These are phyloP conservation scores for Drosophila niveifrons DNA, from an alignment of 2,888 invertebrate species.

Conservation along the genomic window DNA sequence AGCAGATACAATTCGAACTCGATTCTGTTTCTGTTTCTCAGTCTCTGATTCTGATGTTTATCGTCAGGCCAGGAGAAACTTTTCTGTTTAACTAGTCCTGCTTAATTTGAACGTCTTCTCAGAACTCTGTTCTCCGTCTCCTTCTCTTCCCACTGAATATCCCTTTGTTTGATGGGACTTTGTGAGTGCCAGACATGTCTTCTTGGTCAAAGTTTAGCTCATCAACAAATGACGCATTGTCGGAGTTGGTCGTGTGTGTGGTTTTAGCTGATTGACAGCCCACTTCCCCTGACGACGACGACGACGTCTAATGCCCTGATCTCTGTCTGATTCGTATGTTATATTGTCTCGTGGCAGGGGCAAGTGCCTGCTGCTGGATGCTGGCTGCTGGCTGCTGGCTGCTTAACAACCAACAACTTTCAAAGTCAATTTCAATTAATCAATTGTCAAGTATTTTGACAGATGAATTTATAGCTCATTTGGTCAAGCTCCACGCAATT, in stretches of 20 bases:
- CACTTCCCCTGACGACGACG: constrained; percentile 58
- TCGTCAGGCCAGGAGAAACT: constrained; percentile 47
- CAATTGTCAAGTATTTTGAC: constrained; percentile 80
- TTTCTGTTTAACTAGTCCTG: constrained; percentile 77
- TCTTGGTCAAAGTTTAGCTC: constrained; percentile 70
- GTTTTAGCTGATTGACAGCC: constrained; percentile 71
- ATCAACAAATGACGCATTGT: constrained; percentile 75
- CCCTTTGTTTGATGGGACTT: constrained; percentile 59
- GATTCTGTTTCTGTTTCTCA: no score
- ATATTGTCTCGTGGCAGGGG: not conserved
- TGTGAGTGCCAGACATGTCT: constrained; percentile 45
- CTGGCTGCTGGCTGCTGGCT: constrained; percentile 34
- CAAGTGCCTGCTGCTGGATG: constrained; percentile 21
- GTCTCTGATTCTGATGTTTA: constrained; percentile 53
- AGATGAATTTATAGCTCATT: constrained; percentile 77
- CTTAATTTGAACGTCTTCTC: constrained; percentile 66
- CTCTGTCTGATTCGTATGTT: not conserved
- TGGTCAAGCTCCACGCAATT: constrained; percentile 36
- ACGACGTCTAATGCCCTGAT: constrained; percentile 14
- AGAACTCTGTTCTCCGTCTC: not conserved
- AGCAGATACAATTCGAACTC: constrained; percentile 35
- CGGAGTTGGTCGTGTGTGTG: constrained; percentile 29
- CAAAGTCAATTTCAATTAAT: constrained; percentile 81
- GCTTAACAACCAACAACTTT: constrained; percentile 70
- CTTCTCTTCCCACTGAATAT: not conserved